phyloP scores from a whole-genome alignment of 2,888 invertebrate species.

The Diogma glabrata region DNA sequence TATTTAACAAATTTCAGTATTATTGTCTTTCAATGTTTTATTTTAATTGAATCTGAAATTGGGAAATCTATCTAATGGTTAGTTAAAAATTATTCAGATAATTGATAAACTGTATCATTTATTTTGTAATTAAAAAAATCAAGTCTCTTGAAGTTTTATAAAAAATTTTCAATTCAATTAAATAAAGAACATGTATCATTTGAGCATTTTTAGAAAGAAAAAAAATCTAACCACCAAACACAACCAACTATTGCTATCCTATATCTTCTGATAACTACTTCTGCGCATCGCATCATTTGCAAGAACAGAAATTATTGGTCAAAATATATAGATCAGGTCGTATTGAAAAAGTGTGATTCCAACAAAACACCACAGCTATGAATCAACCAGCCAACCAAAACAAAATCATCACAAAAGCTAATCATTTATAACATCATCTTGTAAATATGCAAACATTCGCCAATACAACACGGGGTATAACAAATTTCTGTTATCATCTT shows the following conservation, averaged over 20 bases:
- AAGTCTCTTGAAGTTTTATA: too few relatives aligned
- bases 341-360: too few relatives aligned
- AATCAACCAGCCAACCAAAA: slow-evolving; percentile 11
- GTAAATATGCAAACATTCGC: slow-evolving; percentile 2
- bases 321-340: too few relatives aligned
- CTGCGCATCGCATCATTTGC: slow-evolving; percentile 7
- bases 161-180: slow-evolving; percentile 8
- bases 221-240: slow-evolving; percentile 5
- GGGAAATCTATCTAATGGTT: slow-evolving; percentile 2
- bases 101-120: slow-evolving; percentile 1
- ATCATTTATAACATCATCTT: neutral
- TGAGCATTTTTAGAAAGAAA: slow-evolving; percentile 8
- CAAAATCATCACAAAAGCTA: slow-evolving; percentile 10
- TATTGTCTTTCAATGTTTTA: too few relatives aligned
- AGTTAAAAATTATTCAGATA: slow-evolving; percentile 8
- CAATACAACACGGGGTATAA: slow-evolving; percentile 5
- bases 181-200: slow-evolving; percentile 5
- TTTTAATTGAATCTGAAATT: slow-evolving; percentile 7
- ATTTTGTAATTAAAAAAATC: too few relatives aligned
- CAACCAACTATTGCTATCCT: slow-evolving; percentile 1
- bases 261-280: slow-evolving; percentile 6
- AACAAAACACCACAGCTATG: slow-evolving; percentile 7
- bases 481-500: slow-evolving; percentile 3
- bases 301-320: too few relatives aligned
- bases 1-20: too few relatives aligned